Conservation (phyloP, 30 jellyfish, hydroid and myxozoan species). For the Calvadosia cruxmelitensis region DNA sequence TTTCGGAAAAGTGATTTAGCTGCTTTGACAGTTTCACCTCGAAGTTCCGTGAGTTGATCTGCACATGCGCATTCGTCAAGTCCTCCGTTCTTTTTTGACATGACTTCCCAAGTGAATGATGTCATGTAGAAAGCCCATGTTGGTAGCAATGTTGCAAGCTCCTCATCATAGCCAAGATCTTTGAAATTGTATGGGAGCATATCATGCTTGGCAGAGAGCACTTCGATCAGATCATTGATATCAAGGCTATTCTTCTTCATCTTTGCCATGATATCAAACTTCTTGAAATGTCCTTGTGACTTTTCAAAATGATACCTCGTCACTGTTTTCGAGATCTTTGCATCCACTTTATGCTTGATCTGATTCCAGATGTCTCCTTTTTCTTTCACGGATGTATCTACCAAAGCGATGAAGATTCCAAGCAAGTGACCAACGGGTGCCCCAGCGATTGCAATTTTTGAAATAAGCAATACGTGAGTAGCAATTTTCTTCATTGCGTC, state of each 20-base stretch:
- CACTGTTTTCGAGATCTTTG: neutral
- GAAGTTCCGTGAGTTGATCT: neutral
- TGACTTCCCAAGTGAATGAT: neutral
- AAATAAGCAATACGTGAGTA: neutral
- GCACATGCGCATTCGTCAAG: neutral
- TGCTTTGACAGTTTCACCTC: neutral
- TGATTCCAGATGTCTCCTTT: neutral
- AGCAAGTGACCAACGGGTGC: constrained; percentile 1
- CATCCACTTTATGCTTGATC: neutral
- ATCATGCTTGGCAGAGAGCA: neutral
- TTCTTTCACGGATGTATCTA: neutral
- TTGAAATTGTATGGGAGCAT: neutral
- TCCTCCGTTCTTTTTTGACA: no score
- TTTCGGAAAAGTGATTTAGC: neutral
- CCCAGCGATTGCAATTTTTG: neutral
- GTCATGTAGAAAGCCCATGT: neutral
- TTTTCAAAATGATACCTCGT: neutral
- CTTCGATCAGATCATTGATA: neutral
- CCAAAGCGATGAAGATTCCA: neutral
- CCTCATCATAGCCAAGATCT: neutral
- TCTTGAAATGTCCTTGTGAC: neutral
- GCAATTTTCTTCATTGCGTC: neutral
- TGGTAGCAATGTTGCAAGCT: neutral
- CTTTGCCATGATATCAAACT: neutral
- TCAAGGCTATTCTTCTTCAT: neutral